Conservation (phyloP, 1,140 invertebrate genomes). For the Elymnias hypermnestra region DNA sequence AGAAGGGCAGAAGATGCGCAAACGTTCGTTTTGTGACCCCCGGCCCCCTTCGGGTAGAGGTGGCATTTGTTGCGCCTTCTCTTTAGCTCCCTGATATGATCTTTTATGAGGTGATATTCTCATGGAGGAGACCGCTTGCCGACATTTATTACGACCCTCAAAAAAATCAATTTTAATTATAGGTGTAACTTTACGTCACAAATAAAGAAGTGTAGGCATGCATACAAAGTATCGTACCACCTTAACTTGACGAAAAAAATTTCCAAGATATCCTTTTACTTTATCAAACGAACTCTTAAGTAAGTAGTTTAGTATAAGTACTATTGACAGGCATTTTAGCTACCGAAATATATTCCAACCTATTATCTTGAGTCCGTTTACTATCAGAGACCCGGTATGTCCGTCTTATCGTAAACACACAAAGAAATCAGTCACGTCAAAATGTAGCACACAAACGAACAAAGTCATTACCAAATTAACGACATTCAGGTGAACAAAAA, state of each 20-base stretch:
- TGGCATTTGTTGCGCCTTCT: no score
- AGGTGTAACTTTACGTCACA: no score
- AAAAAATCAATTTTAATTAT: no score
- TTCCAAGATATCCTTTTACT: constrained; percentile 5
- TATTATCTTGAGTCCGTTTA: constrained; percentile 52
- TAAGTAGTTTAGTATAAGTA: constrained; percentile 41
- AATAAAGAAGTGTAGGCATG: no score
- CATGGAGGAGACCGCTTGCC: no score
- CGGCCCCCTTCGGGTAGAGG: no score
- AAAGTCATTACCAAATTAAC: constrained; percentile 73
- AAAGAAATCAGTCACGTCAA: constrained; percentile 41
- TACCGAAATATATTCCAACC: constrained; percentile 63
- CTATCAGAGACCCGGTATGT: constrained; percentile 66
- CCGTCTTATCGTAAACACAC: constrained; percentile 63
- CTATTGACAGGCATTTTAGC: constrained; percentile 58
- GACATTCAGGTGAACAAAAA: constrained; percentile 66
- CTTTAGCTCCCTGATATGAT: no score
- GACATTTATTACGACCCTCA: no score
- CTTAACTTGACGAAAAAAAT: neutral
- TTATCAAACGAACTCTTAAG: constrained; percentile 17
- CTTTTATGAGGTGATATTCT: no score
- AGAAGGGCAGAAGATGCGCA: no score
- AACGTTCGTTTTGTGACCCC: no score
- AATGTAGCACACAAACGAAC: constrained; percentile 57
- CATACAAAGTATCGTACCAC: no score